Evolutionary conservation across 1,140 invertebrate species (phyloP), one percentile per base, ranked within the genome.

Genomic region (Mactra quadrangularis): DNA sequence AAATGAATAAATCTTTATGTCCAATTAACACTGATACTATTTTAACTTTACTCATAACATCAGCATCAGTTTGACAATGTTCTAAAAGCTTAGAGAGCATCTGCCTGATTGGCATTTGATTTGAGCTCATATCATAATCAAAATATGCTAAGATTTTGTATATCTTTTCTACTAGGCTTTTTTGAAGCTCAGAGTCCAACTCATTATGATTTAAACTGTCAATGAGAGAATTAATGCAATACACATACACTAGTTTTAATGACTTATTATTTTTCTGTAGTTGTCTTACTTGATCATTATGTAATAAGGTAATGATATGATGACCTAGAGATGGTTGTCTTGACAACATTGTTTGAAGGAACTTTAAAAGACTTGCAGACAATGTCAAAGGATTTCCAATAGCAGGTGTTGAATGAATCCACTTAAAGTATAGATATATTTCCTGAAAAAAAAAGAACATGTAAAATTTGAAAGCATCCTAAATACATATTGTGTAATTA

Each of bases 41-140:
- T 50, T 57, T 82, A 59, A 86, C 81, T 33, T 74, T 86, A 22
- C 64, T 74, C 47, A 88, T 59, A 66, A 82, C 1, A 29, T 38
- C 55, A 13, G 45, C 66, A 13, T 74, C 41, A 19, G 22, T 53
- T 52, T 31, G 41, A 81, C 57, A 86, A 35, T 74, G 35, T n/a
- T 88, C 85, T 19, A 90, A 27, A 1, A 91, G 75, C 52, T 86
- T 87, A 31, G 85, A 57, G 59, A 90, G 86, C n/a, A 90, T 60
- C 55, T 88, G 86, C 17, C 87, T 76, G 25, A 91, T 59, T 25
- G 87, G 83, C 17, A 87, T 60, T 47, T 89, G 88, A 75, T 87
- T 89, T 47, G 85, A 83, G 76, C 87, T 86, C 0, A 82, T 60
- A 15, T 85, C 66, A 33, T 88, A 87, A 60, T 90, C 78, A 72